Percentiles rank a stretch among this genome's conserved stretches.
These are phyloP conservation scores for Anguilla anguilla DNA, from an alignment of 2,797 vertebrate genomes.

Conservation along the genomic window DNA sequence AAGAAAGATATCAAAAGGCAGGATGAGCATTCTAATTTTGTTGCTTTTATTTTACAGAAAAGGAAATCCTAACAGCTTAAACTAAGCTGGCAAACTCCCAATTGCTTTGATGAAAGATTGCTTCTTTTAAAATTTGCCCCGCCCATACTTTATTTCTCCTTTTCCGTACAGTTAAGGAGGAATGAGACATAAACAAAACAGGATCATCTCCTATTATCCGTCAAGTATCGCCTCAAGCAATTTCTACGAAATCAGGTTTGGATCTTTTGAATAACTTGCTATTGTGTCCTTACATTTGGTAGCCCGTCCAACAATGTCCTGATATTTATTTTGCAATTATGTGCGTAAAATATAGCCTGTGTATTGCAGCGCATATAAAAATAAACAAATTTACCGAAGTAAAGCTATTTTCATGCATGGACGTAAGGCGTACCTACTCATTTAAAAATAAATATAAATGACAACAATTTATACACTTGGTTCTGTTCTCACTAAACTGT, in stretches of 20 bases:
- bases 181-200: conserved; percentile 30
- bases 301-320: not conserved
- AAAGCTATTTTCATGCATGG: not conserved
- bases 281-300: not conserved
- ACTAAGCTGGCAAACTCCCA: conserved; percentile 38
- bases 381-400: not conserved
- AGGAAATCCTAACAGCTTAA: conserved; percentile 37
- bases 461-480: conserved; percentile 25
- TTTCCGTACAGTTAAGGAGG: conserved; percentile 20
- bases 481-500: conserved; percentile 49
- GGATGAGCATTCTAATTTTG: conserved; percentile 40
- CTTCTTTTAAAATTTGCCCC: conserved; percentile 34
- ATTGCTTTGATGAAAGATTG: conserved; percentile 36
- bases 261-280: conserved; percentile 23
- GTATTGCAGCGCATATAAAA: not conserved
- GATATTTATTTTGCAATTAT: not conserved
- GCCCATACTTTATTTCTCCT: conserved; percentile 27
- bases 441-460: conserved; percentile 29
- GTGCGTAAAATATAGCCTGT: not conserved
- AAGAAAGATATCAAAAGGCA: conserved; percentile 30
- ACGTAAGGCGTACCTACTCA: not conserved
- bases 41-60: conserved; percentile 39
- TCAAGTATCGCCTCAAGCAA: conserved; percentile 15
- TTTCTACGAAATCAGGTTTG: conserved; percentile 15
- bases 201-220: conserved; percentile 19